These are phyloP conservation scores for Psittacula cyanocephala DNA, from an alignment of 2,113 vertebrate genomes.

Conservation along the genomic window DNA sequence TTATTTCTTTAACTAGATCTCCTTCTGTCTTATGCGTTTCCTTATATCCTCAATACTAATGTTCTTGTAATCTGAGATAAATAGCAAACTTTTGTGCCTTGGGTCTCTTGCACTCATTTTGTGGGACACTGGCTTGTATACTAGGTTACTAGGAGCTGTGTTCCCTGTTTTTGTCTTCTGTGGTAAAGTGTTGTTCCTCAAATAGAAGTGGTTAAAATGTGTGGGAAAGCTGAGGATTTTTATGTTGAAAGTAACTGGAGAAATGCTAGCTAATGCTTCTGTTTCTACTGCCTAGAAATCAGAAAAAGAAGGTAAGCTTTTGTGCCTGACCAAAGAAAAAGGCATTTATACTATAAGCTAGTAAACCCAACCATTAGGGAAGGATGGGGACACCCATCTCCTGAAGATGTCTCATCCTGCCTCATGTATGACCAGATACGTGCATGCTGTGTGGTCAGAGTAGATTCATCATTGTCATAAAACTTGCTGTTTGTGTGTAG, in stretches of 20 bases:
- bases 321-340: not conserved
- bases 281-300: not conserved
- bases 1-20: not conserved
- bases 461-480: rapidly evolving
- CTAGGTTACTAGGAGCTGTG: not conserved
- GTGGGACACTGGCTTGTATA: not conserved
- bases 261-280: not conserved
- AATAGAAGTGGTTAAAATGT: not conserved
- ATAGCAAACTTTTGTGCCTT: not conserved
- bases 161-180: not conserved
- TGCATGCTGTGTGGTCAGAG: not conserved
- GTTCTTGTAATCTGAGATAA: not conserved
- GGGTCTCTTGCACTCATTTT: not conserved
- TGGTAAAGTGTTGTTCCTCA: rapidly evolving
- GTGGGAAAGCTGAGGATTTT: not conserved
- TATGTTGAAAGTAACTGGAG: not conserved
- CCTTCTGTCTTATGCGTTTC: not conserved
- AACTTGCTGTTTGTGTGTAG: not conserved
- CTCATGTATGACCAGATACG: not conserved
- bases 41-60: rapidly evolving
- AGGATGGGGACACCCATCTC: rapidly evolving
- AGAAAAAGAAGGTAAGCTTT: not conserved
- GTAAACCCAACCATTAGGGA: not conserved
- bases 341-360: not conserved
- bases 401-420: not conserved